These are phyloP conservation scores for Labeo rohita DNA, from an alignment of 2,113 vertebrate species.

Conservation along the genomic window DNA sequence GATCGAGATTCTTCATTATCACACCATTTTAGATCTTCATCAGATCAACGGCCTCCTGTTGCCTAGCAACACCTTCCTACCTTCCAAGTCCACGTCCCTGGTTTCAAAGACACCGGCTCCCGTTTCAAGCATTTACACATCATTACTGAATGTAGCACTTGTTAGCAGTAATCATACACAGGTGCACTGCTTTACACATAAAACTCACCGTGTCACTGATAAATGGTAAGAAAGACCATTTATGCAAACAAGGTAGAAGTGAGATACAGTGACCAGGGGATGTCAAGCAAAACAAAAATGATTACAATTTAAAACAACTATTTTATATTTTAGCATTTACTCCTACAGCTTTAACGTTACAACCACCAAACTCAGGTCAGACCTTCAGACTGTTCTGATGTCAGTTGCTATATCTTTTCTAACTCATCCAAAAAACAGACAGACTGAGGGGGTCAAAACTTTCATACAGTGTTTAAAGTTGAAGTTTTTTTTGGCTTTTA, in stretches of 20 bases:
- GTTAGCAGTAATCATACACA: conserved; percentile 23
- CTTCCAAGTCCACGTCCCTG: conserved; percentile 24
- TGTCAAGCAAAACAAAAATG: too few species aligned
- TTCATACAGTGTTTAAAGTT: too few species aligned
- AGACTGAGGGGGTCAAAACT: too few species aligned
- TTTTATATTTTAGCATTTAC: too few species aligned
- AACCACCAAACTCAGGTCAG: too few species aligned
- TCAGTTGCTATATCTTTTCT: too few species aligned
- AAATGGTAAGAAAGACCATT: not conserved
- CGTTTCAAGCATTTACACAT: not conserved
- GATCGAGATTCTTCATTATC: conserved; percentile 39
- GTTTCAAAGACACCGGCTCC: conserved; percentile 8
- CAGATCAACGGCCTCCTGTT: conserved; percentile 51
- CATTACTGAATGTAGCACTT: conserved; percentile 6
- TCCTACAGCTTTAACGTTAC: too few species aligned
- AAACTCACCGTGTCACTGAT: not conserved
- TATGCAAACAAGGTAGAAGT: not conserved
- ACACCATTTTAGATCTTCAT: conserved; percentile 38
- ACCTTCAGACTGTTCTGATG: too few species aligned
- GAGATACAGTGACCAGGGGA: too few species aligned
- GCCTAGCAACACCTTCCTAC: conserved; percentile 55
- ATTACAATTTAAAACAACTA: too few species aligned
- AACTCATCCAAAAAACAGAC: too few species aligned
- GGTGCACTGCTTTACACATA: not conserved
- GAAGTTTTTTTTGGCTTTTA: too few species aligned